Evolutionary conservation across 2,888 invertebrate species (phyloP).

Genomic region (Catocala fraxini): DNA sequence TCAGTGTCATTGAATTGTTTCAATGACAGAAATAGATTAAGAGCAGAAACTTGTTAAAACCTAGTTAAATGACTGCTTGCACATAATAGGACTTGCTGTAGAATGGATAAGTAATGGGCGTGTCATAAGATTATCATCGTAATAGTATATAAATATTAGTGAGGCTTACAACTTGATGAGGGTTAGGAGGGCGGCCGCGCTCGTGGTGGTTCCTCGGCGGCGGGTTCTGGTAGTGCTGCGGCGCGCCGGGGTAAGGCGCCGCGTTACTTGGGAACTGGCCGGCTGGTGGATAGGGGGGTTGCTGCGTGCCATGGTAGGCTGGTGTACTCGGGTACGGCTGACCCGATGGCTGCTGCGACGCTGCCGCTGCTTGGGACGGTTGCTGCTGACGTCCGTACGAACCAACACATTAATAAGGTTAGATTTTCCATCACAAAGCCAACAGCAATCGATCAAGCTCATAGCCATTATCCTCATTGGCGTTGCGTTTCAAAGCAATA

Average conservation of each 20-base stretch:
- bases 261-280: constrained; percentile 85
- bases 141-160: constrained; percentile 10
- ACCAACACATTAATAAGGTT: constrained; percentile 88
- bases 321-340: constrained; percentile 85
- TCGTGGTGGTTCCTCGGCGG: constrained; percentile 86
- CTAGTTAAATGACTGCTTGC: no score
- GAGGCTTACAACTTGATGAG: constrained; percentile 72
- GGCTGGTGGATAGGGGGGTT: constrained; percentile 84
- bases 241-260: constrained; percentile 75
- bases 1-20: no score
- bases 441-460: constrained; percentile 83
- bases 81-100: no score
- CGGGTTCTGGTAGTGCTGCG: constrained; percentile 80
- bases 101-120: neutral
- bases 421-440: constrained; percentile 86
- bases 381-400: constrained; percentile 88
- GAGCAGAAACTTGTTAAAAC: no score
- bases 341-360: constrained; percentile 85
- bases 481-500: constrained; percentile 82
- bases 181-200: constrained; percentile 84
- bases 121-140: no score
- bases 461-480: constrained; percentile 80
- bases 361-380: constrained; percentile 86
- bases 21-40: no score
- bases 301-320: constrained; percentile 87